phyloP scores from a whole-genome alignment of 2,113 vertebrate genomes.

The Rhodinocichla rosea region DNA sequence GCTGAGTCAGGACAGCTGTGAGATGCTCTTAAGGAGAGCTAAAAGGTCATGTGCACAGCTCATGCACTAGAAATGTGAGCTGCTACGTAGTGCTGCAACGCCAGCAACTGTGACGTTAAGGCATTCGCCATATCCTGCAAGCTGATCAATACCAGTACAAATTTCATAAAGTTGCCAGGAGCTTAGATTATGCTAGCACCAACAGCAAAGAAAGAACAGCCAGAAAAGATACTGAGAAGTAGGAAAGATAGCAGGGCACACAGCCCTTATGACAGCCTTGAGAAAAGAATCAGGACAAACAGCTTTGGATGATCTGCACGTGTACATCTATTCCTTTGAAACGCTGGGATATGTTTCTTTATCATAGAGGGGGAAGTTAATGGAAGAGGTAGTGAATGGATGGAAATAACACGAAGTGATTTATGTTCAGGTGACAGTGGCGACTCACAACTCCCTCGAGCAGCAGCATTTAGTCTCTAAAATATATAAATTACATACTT shows the following conservation, averaged over 20 bases:
- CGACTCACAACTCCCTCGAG: background rate
- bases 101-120: background rate
- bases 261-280: background rate
- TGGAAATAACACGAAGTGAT: background rate
- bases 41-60: constrained; percentile 28
- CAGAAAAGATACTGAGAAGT: background rate
- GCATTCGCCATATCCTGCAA: background rate
- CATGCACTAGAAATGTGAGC: background rate
- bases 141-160: background rate
- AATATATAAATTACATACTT: constrained; percentile 48
- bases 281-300: background rate
- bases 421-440: background rate
- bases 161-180: background rate
- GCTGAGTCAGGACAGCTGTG: background rate
- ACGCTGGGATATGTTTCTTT: background rate
- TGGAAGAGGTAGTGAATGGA: background rate
- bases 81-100: background rate
- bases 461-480: constrained; percentile 24
- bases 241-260: background rate
- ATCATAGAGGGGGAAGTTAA: background rate
- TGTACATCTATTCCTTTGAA: background rate
- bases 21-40: background rate
- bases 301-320: background rate
- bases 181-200: background rate
- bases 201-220: background rate